phyloP scores from a whole-genome alignment of 53 echinoderm and acorn worm species.

The Mesocentrotus franciscanus region DNA sequence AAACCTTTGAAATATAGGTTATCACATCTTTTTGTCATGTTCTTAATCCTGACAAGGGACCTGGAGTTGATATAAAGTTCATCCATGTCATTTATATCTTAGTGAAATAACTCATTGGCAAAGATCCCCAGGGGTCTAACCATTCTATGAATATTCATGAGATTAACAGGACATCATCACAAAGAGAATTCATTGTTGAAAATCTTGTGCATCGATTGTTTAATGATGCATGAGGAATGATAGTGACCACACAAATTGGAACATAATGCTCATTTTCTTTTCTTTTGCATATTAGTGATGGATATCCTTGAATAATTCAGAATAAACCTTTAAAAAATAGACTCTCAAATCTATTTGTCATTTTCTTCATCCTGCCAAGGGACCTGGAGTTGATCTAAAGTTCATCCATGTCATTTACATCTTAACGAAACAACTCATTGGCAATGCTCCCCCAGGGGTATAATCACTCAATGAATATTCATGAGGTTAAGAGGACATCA shows the following conservation, averaged over 20 bases:
- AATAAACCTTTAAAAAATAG: background rate
- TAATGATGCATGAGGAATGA: too few relatives aligned
- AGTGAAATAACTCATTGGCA: background rate
- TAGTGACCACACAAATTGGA: too few relatives aligned
- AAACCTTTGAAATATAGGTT: background rate
- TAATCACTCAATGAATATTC: conserved; percentile 24
- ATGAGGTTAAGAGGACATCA: conserved; percentile 4
- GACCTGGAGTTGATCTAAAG: background rate
- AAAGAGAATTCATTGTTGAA: too few relatives aligned
- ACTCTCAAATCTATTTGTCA: background rate
- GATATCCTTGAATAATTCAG: background rate
- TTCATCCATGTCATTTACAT: conserved; percentile 19
- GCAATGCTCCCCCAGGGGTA: background rate
- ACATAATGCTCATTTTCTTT: too few relatives aligned
- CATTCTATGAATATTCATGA: conserved; percentile 1
- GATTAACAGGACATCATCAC: background rate
- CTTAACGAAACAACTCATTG: background rate
- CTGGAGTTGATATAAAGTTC: background rate
- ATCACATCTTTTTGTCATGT: background rate
- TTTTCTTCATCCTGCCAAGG: background rate
- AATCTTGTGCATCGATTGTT: too few relatives aligned
- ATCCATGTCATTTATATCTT: background rate
- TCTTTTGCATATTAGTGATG: too few relatives aligned
- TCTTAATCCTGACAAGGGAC: background rate
- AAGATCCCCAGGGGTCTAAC: background rate